Evolutionary conservation across 2,888 invertebrate genomes (phyloP).

Genomic region (Serrognathus titanus): DNA sequence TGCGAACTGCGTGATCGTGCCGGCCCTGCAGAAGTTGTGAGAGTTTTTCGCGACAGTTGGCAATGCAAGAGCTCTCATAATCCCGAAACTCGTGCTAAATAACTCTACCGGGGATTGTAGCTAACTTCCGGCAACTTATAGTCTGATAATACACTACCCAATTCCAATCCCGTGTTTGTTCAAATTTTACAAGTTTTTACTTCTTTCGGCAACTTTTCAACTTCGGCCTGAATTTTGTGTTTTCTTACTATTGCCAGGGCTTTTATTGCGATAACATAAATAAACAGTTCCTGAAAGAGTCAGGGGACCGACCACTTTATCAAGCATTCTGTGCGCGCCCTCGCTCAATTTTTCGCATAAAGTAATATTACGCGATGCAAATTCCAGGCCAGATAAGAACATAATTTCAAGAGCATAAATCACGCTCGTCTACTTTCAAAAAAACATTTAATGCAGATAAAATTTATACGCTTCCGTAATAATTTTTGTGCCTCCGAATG

Average conservation of each 20-base stretch:
- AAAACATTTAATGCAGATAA: no score
- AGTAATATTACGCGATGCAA: no score
- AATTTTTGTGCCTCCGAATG: no score
- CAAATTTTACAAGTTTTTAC: slow-evolving; percentile 19
- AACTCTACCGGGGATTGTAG: slow-evolving; percentile 30
- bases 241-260: not conserved
- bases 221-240: not conserved
- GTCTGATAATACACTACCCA: slow-evolving; percentile 30
- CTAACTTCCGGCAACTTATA: slow-evolving; percentile 31
- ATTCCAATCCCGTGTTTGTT: slow-evolving; percentile 26
- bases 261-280: not conserved
- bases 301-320: no score
- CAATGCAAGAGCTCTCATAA: slow-evolving; percentile 28
- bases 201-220: slow-evolving; percentile 15
- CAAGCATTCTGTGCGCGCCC: no score
- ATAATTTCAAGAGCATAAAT: no score
- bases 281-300: not conserved
- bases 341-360: no score
- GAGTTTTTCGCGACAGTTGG: slow-evolving; percentile 25
- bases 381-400: no score
- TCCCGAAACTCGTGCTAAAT: slow-evolving; percentile 29
- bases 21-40: slow-evolving; percentile 6
- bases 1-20: not conserved
- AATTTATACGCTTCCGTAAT: no score
- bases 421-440: no score